phyloP scores from a whole-genome alignment of 2,797 vertebrate genomes.

The Spondyliosoma cantharus region DNA sequence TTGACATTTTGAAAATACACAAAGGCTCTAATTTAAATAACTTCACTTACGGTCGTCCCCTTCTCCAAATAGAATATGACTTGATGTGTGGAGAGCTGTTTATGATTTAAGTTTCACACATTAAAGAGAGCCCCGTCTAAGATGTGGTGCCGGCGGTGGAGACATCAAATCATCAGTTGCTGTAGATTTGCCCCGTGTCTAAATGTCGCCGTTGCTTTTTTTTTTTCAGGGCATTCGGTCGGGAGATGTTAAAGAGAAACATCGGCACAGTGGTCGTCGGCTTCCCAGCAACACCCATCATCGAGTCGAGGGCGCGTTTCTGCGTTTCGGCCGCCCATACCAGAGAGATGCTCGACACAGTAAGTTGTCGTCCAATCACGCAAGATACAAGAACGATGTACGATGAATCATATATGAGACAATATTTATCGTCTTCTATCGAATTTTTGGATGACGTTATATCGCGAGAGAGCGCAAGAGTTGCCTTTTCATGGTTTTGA shows the following conservation, averaged over 20 bases:
- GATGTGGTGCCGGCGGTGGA: slow-evolving; percentile 31
- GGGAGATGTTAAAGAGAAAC: slow-evolving; percentile 97
- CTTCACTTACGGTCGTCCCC: neutral
- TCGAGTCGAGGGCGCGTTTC: slow-evolving; percentile 96
- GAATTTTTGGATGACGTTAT: no score
- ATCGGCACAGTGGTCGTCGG: slow-evolving; percentile 96
- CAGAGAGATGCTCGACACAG: slow-evolving; percentile 93
- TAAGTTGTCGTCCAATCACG: slow-evolving; percentile 77
- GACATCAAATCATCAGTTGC: slow-evolving; percentile 19
- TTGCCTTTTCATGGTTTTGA: no score
- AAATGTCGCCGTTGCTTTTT: slow-evolving; percentile 34
- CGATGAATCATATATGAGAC: no score
- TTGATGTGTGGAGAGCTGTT: slow-evolving; percentile 18
- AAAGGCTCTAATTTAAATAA: slow-evolving; percentile 9
- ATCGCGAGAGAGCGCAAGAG: no score
- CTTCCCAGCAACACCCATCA: slow-evolving; percentile 97
- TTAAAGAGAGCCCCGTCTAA: slow-evolving; percentile 28
- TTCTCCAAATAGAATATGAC: slow-evolving; percentile 23
- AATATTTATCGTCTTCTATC: no score
- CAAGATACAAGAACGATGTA: neutral
- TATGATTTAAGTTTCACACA: slow-evolving; percentile 33
- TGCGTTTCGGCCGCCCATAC: slow-evolving; percentile 95
- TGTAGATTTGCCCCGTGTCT: slow-evolving; percentile 1
- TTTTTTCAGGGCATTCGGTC: slow-evolving; percentile 90
- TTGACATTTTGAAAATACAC: slow-evolving; percentile 18